Evolutionary conservation across 2,113 vertebrate species (phyloP), one percentile per base, ranked within the genome.

Genomic region (Phaethornis superciliosus): DNA sequence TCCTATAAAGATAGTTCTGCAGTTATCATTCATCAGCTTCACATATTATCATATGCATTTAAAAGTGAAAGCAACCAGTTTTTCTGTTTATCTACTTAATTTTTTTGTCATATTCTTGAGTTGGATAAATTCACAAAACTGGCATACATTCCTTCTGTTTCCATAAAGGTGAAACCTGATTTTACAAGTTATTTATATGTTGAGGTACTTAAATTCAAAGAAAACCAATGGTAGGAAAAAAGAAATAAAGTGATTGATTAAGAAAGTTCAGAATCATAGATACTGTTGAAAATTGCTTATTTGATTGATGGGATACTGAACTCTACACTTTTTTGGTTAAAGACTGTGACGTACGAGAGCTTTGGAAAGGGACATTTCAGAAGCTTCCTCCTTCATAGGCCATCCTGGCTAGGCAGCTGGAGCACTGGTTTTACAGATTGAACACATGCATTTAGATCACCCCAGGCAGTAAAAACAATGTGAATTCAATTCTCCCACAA

Each of bases 1-100:
- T 63, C 22, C 27, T 90, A 28, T 89, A 88, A 37, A 90, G 65
- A 94, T 70, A 96, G 89, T 75, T n/a, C 60, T 90, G 76, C 20
- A 52, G 10, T 19, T 22, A 56, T 47, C 63, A 74, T 78, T 33
- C 16, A 77, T 63, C 28, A 91, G 4, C 8, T 85, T 90, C 58
- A 60, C 18, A 26, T 56, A 49, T 44, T 67, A 70, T 37, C 37
- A 6, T 7, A 22, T 64, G 6, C 52, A 64, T 64, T 44, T 72
- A 49, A 79, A 91, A 60, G 14, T 67, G 26, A 75, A 88, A 84
- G 12, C 7, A 91, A 52, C 22, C 2, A 1, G 9, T 46, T 58
- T 80, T 32, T 84, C 22, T 95, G 71, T 88, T 79, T 46, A 68
- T 51, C 63, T 55, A 46, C 10, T 71, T 47, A 81, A 55, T 8